These are phyloP conservation scores for Littorina saxatilis DNA, from an alignment of 1,140 invertebrate genomes.

Conservation along the genomic window DNA sequence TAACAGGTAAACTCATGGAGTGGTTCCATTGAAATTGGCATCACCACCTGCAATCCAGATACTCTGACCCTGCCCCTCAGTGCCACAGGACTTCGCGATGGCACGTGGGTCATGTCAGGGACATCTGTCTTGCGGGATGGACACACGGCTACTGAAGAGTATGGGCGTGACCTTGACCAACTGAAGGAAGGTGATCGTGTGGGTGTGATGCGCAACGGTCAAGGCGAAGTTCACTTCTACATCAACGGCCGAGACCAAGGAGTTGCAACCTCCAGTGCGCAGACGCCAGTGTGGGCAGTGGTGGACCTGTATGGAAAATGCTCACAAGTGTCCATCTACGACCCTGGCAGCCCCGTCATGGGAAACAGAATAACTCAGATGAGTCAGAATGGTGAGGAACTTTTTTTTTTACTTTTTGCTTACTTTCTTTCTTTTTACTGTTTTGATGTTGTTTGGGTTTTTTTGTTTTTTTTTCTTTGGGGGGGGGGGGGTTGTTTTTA, in stretches of 20 bases:
- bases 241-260: conserved; percentile 93
- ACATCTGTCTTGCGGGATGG: conserved; percentile 91
- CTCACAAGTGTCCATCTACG: conserved; percentile 85
- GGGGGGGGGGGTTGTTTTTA: too few species aligned
- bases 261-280: conserved; percentile 87
- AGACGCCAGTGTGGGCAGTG: conserved; percentile 87
- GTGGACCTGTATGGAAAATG: conserved; percentile 95
- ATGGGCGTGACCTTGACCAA: conserved; percentile 87
- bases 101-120: conserved; percentile 94
- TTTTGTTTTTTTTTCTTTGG: too few species aligned
- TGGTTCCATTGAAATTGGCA: conserved; percentile 94
- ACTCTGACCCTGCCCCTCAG: conserved; percentile 87
- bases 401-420: too few species aligned
- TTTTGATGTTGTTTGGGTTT: too few species aligned
- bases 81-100: conserved; percentile 88
- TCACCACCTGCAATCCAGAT: conserved; percentile 89
- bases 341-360: conserved; percentile 44
- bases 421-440: too few species aligned
- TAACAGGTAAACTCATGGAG: conserved; percentile 83
- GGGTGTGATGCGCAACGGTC: conserved; percentile 61
- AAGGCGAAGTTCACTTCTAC: conserved; percentile 91
- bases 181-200: conserved; percentile 88
- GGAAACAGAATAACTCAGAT: conserved; percentile 37
- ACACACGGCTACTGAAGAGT: conserved; percentile 85
- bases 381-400: conserved; percentile 30